Percentiles rank a stretch among this genome's conserved stretches.
These are phyloP conservation scores for Calephelis nemesis DNA, from an alignment of 1,140 invertebrate genomes.

Conservation along the genomic window DNA sequence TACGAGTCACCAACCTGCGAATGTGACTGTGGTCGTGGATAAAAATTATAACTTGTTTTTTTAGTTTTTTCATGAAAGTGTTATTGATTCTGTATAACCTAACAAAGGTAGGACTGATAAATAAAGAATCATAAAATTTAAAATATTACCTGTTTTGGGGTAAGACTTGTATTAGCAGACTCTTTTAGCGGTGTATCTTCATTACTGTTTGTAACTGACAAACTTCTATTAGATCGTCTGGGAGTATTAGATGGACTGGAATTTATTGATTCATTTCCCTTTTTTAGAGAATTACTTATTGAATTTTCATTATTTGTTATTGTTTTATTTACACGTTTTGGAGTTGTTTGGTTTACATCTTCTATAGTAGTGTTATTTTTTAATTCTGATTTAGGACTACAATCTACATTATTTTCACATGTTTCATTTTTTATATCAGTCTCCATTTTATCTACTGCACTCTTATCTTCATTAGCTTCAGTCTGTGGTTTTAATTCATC, in stretches of 20 bases:
- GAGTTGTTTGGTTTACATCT: slow-evolving; percentile 23
- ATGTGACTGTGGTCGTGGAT: too few relatives aligned
- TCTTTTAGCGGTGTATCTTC: slow-evolving; percentile 56
- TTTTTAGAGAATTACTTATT: slow-evolving; percentile 40
- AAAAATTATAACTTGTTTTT: too few relatives aligned
- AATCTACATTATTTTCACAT: background rate
- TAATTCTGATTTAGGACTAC: slow-evolving; percentile 9
- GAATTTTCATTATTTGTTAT: slow-evolving; percentile 40
- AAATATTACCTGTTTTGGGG: slow-evolving; percentile 60
- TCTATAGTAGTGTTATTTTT: background rate
- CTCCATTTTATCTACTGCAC: background rate
- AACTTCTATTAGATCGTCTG: slow-evolving; percentile 43
- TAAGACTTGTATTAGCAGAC: slow-evolving; percentile 43
- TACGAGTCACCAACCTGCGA: too few relatives aligned
- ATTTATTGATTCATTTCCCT: slow-evolving; percentile 42
- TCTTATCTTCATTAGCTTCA: background rate
- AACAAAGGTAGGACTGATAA: background rate
- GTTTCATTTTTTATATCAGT: slow-evolving; percentile 12
- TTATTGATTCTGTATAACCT: too few relatives aligned
- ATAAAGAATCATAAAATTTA: background rate
- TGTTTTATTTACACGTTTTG: slow-evolving; percentile 42
- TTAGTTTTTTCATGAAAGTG: too few relatives aligned
- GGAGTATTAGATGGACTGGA: slow-evolving; percentile 43
- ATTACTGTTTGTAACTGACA: slow-evolving; percentile 44
- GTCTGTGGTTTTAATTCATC: slow-evolving; percentile 5